These are phyloP conservation scores for Gobius niger DNA, from an alignment of 2,113 vertebrate genomes.

Conservation along the genomic window DNA sequence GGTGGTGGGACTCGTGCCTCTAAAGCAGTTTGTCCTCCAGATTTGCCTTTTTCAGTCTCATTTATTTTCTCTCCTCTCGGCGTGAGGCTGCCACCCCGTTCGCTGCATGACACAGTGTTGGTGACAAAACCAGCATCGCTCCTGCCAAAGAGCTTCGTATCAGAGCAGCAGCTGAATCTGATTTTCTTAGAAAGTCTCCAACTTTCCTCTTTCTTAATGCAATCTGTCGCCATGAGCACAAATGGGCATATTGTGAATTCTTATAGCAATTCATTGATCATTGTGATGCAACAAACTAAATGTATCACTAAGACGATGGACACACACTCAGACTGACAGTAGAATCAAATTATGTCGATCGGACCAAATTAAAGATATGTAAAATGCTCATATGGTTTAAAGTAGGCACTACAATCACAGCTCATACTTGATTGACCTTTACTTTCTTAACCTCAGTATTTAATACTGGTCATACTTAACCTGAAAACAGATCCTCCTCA, in stretches of 20 bases:
- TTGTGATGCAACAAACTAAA: no score
- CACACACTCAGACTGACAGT: background rate
- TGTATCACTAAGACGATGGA: no score
- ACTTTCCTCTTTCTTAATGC: background rate
- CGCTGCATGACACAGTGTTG: slow-evolving; percentile 34
- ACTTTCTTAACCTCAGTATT: no score
- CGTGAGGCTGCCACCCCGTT: slow-evolving; percentile 34
- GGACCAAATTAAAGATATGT: no score
- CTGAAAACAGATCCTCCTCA: no score
- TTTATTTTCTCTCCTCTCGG: slow-evolving; percentile 30
- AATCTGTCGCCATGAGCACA: background rate
- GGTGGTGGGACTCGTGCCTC: slow-evolving; percentile 14
- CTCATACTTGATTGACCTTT: no score
- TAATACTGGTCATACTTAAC: no score
- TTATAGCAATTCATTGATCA: no score
- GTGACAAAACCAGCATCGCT: slow-evolving; percentile 19
- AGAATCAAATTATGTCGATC: background rate
- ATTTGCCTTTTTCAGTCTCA: slow-evolving; percentile 32
- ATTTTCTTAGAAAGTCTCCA: slow-evolving; percentile 22
- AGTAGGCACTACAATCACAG: no score
- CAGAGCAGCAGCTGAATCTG: slow-evolving; percentile 21
- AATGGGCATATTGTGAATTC: background rate
- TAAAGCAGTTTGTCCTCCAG: slow-evolving; percentile 10
- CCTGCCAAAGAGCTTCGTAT: slow-evolving; percentile 35
- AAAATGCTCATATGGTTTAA: no score